Conservation (phyloP, 2,113 vertebrate genomes). For the human (Homo sapiens) region DNA sequence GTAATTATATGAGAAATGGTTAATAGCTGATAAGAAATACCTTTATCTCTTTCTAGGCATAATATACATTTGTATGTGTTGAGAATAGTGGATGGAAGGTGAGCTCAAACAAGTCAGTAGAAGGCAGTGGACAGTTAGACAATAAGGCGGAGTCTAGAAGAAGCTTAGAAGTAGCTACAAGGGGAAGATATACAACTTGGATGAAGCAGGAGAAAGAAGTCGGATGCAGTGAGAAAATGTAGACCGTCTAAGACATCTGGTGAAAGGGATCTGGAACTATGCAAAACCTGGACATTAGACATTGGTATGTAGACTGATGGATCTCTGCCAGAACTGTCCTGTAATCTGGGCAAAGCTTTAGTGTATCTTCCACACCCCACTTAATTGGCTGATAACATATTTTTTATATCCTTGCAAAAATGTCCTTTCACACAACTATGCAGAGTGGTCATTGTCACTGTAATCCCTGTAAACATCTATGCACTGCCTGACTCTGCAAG, state of each 20-base stretch:
- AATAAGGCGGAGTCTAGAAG: not conserved
- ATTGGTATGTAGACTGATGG: not conserved
- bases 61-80: not conserved
- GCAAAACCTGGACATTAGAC: not conserved
- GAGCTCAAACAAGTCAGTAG: not conserved
- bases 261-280: not conserved
- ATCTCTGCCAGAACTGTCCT: not conserved
- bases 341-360: not conserved
- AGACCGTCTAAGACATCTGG: not conserved
- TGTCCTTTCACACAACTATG: not conserved
- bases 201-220: not conserved
- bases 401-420: not conserved
- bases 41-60: not conserved
- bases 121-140: not conserved
- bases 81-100: not conserved
- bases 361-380: not conserved
- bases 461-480: not conserved
- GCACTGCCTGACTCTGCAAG: not conserved
- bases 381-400: not conserved
- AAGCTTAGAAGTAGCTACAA: not conserved
- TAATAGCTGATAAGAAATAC: not conserved
- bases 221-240: not conserved
- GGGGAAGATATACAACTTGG: fast-evolving
- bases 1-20: not conserved
- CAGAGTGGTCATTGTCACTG: not conserved